Conservation (phyloP, 2,888 invertebrate species). For the Andricus curvator region DNA sequence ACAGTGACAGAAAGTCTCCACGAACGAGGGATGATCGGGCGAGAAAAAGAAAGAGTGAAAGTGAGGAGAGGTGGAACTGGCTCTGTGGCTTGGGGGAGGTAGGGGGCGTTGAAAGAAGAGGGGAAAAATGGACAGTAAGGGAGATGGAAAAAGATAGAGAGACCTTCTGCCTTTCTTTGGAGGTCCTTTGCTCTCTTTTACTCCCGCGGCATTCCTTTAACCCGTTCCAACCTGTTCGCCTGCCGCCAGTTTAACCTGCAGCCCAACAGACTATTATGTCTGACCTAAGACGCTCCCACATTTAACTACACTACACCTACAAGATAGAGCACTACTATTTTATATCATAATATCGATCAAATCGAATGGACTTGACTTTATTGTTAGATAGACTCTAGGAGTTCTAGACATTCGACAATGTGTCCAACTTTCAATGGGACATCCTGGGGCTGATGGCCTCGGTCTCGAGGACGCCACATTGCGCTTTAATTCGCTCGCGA, state of each 20-base stretch:
- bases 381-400: slow-evolving; percentile 1
- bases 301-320: slow-evolving; percentile 67
- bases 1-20: slow-evolving; percentile 47
- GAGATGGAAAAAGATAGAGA: slow-evolving; percentile 31
- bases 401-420: slow-evolving; percentile 13
- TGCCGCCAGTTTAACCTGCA: slow-evolving; percentile 72
- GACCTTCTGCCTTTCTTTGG: slow-evolving; percentile 28
- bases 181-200: slow-evolving; percentile 61
- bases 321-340: slow-evolving; percentile 42
- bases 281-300: slow-evolving; percentile 73
- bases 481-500: slow-evolving; percentile 6
- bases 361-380: slow-evolving; percentile 17
- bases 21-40: slow-evolving; percentile 27
- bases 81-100: not conserved
- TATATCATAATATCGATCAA: slow-evolving; percentile 20
- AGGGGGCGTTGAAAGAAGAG: slow-evolving; percentile 22
- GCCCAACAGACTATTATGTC: slow-evolving; percentile 72
- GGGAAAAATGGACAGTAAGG: not conserved
- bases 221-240: slow-evolving; percentile 66
- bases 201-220: slow-evolving; percentile 70
- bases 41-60: slow-evolving; percentile 44
- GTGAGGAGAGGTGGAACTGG: slow-evolving; percentile 8
- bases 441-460: slow-evolving; percentile 36
- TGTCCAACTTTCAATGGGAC: slow-evolving; percentile 35
- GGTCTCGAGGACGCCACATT: slow-evolving; percentile 26